Base-by-base conservation (phyloP, 2,888 invertebrate genomes). In the Xanthostigma xanthostigma region DNA sequence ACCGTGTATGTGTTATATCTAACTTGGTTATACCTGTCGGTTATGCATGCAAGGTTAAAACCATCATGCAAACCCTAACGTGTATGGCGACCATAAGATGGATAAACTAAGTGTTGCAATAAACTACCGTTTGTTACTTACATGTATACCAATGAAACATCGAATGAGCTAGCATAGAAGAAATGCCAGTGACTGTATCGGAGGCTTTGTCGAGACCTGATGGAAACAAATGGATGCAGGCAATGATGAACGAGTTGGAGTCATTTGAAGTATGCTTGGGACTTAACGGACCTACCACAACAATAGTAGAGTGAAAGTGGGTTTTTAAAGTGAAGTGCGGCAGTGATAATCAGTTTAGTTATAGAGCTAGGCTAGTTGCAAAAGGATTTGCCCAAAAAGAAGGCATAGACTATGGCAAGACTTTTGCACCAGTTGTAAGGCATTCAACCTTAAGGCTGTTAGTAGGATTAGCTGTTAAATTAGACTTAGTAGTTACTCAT, bases 231-330 rank as follows among this genome's bases (percentile, higher is more conserved):
- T 56, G 58, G 57, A 52, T 44, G 44, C 9, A 51, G 14, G 60
- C 61, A 11, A 60, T 60, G 55, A 5, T 13, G 27, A 56, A 61
- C 35, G 59, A 62, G 48, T 39, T 59, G 27, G 9, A 54, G n/a
- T 50, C 50, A 8, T 62, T 60, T 45, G 48, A 56, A 36, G 55
- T 45, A 54, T 37, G 54, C 58, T 11, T 60, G 59, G 58, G 55
- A 57, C 9, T 14, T 60, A 2, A 46, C 51, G 0, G 55, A 59
- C 46, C 6, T 41, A 11, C 58, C 57, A 43, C 45, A 36, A 55
- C 49, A 11, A 51, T 60, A 33, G 58, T 60, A 41, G 17, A 57
- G 36, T 57, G 56, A 44, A 61, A 60, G 42, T 61, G 58, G 59
- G 58, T 60, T 10, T 59, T 54, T 43, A 57, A 58, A 48, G 14